A percentile compares a stretch with the other conserved stretches of the same genome.
Conservation (phyloP, 2,797 vertebrate species). For the Rhodeus uyekii region DNA sequence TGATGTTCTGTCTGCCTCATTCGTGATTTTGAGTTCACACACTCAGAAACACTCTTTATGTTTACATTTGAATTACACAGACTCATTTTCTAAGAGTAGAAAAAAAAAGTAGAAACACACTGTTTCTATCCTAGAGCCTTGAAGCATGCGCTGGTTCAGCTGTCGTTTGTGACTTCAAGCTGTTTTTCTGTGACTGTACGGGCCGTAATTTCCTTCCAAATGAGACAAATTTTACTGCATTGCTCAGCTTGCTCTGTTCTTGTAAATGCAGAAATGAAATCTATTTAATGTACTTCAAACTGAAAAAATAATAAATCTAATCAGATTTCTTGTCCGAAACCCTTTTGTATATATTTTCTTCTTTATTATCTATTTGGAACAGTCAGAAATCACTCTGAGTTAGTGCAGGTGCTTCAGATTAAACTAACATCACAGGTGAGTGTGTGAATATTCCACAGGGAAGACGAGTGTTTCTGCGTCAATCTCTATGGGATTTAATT, state of each 20-base stretch:
- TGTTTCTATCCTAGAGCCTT: neutral
- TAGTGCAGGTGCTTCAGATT: neutral
- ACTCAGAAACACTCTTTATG: neutral
- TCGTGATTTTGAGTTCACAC: conserved; percentile 6
- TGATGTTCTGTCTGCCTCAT: conserved; percentile 8
- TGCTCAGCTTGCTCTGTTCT: conserved; percentile 4
- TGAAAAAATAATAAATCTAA: conserved; percentile 53
- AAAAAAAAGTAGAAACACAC: neutral
- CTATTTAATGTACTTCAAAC: conserved; percentile 44
- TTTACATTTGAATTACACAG: neutral
- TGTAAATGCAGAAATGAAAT: conserved; percentile 17
- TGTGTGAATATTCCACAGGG: neutral
- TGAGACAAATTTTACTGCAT: conserved; percentile 18
- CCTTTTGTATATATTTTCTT: conserved; percentile 62
- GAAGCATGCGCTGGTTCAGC: neutral
- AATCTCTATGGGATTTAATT: neutral
- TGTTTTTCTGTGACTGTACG: neutral
- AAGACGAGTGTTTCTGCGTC: no score
- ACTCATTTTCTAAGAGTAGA: neutral
- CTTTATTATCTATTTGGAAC: conserved; percentile 4
- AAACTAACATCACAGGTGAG: neutral
- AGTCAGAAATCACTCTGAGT: neutral
- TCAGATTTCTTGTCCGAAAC: conserved; percentile 37
- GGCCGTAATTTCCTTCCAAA: conserved; percentile 45
- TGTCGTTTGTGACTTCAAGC: neutral